Evolutionary conservation across 2,113 vertebrate genomes (phyloP), one percentile per base, ranked within the genome.

Genomic region (Sinocyclocheilus maitianheensis): DNA sequence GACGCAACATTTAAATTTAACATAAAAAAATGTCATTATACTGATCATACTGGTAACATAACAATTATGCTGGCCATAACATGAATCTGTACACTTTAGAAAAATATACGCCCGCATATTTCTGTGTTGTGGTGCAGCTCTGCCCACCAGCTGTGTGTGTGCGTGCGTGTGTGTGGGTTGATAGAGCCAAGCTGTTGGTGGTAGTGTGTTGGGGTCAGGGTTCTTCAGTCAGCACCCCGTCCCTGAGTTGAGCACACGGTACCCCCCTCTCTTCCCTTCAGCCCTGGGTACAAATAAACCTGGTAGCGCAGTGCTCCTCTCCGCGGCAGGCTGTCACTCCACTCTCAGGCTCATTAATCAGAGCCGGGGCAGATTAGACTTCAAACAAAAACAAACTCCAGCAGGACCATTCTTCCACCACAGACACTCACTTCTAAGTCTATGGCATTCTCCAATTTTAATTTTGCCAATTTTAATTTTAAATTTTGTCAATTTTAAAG

Each of bases 201-300:
- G 91, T 91, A 92, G 93, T 65, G 60, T 26, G 91, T 90, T 90
- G 91, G 93, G 94, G 94, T 95, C 93, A 94, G 94, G 94, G 93
- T 94, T 91, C 90, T 92, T 95, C 94, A 94, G 91, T 95, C 95
- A 95, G 92, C 94, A 94, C 94, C 94, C 94, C 92, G 53, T 93
- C 93, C 92, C 93, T 92, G 92, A 94, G 93, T 92, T 91, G 91
- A 93, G 94, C 93, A 93, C 93, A 95, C 93, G 94, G 92, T 93
- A 77, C 37, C 46, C 65, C 74, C 65, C 74, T 26, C 18, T 13
- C 43, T 77, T 46, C 62, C 79, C 79, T 51, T 90, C 91, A 87
- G 88, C 89, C 87, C 83, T 82, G n/a, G 93, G 88, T 91, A 93
- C 94, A 95, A 95, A 94, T 91, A 94, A 94, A 94, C 93, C 90